Conservation (phyloP, 2,797 vertebrate species). For the Dicrostonyx torquatus region DNA sequence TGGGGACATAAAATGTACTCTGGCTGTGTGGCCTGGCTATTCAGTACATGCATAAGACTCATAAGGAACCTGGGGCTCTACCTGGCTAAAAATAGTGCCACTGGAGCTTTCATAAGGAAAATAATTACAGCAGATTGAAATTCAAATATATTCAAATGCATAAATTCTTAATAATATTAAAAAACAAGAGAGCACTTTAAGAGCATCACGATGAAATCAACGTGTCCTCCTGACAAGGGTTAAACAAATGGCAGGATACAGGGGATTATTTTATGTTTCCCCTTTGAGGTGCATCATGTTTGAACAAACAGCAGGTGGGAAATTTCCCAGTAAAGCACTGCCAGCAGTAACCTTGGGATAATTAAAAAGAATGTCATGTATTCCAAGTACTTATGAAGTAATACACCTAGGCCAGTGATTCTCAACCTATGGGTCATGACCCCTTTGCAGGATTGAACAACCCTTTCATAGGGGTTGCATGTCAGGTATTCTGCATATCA, state of each 20-base stretch:
- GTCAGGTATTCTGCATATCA: background rate
- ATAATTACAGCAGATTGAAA: conserved; percentile 49
- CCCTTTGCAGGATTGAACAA: background rate
- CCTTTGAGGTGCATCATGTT: background rate
- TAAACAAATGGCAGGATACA: background rate
- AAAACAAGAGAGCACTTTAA: background rate
- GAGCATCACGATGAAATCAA: background rate
- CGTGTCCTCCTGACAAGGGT: conserved; percentile 43
- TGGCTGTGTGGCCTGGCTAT: background rate
- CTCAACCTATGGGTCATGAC: background rate
- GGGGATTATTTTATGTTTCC: background rate
- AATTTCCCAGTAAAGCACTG: background rate
- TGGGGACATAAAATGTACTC: background rate
- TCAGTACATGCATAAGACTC: background rate
- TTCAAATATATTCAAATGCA: conserved; percentile 39
- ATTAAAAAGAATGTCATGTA: background rate
- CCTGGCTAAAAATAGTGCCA: background rate
- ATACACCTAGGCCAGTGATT: background rate
- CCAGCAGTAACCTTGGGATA: conserved; percentile 5
- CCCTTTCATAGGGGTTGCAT: background rate
- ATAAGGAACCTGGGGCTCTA: background rate
- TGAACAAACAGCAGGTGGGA: conserved; percentile 28
- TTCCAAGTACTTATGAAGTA: background rate
- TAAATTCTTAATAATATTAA: background rate
- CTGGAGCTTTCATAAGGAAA: conserved; percentile 22